phyloP scores from a whole-genome alignment of 1,140 invertebrate species.

The Zaprionus lachaisei region DNA sequence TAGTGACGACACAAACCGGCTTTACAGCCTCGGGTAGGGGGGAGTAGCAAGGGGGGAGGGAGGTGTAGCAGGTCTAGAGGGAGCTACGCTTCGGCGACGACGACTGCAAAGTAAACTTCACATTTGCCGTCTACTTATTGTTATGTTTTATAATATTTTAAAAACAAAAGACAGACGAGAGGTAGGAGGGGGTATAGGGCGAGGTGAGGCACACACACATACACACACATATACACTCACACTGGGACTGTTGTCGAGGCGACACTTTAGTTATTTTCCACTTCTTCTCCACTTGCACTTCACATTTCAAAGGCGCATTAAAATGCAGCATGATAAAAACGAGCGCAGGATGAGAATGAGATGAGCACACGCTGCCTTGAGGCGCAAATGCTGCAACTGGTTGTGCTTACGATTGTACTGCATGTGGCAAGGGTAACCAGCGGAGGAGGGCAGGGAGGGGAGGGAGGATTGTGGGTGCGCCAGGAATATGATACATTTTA shows the following conservation, averaged over 20 bases:
- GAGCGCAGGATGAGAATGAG: slow-evolving; percentile 44
- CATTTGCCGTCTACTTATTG: slow-evolving; percentile 77
- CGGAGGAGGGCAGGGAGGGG: background rate
- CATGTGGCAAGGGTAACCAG: slow-evolving; percentile 6
- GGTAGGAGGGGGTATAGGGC: background rate
- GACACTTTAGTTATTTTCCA: slow-evolving; percentile 82
- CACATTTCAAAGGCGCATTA: slow-evolving; percentile 81
- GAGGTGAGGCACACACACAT: slow-evolving; percentile 5
- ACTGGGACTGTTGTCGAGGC: slow-evolving; percentile 47
- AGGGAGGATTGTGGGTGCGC: slow-evolving; percentile 21
- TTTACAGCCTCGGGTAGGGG: slow-evolving; percentile 28
- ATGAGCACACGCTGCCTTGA: slow-evolving; percentile 34
- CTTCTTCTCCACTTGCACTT: slow-evolving; percentile 72
- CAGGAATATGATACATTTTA: slow-evolving; percentile 71
- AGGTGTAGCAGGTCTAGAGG: background rate
- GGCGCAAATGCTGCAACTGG: slow-evolving; percentile 69
- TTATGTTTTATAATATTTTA: slow-evolving; percentile 82
- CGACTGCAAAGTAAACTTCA: slow-evolving; percentile 66
- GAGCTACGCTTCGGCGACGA: slow-evolving; percentile 6
- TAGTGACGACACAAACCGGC: slow-evolving; percentile 80
- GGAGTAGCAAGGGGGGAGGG: too few relatives aligned
- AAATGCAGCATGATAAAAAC: slow-evolving; percentile 74
- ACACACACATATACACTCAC: slow-evolving; percentile 29
- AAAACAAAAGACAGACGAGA: slow-evolving; percentile 63
- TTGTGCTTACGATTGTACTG: slow-evolving; percentile 24